phyloP scores from a whole-genome alignment of 2,797 vertebrate genomes.

The Zonotrichia albicollis region DNA sequence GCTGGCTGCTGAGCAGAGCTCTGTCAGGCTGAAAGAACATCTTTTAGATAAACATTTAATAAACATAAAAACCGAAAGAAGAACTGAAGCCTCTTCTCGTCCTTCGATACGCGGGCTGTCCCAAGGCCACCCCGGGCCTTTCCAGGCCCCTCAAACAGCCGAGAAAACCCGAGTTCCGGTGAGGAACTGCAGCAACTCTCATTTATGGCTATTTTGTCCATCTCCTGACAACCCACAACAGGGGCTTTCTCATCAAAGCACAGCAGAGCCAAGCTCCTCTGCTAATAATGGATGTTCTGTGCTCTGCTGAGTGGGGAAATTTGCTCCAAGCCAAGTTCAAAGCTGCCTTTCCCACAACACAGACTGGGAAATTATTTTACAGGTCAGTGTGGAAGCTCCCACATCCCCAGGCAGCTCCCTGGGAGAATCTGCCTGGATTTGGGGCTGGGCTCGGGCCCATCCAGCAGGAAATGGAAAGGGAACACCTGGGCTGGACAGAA shows the following conservation, averaged over 20 bases:
- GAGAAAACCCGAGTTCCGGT: too few relatives aligned
- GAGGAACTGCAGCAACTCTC: neutral
- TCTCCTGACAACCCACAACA: neutral
- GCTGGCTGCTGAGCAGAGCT: too few relatives aligned
- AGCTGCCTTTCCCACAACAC: neutral
- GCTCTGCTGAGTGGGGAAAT: neutral
- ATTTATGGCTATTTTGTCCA: neutral
- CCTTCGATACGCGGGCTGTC: too few relatives aligned
- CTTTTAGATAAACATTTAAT: too few relatives aligned
- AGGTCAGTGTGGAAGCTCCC: neutral
- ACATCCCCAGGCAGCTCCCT: neutral
- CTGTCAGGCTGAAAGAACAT: too few relatives aligned
- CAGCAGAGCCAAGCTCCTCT: neutral
- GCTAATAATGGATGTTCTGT: neutral
- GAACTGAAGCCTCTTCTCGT: too few relatives aligned
- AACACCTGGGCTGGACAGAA: neutral
- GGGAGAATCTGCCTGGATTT: neutral
- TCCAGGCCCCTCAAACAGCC: too few relatives aligned
- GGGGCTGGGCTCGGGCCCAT: accelerated
- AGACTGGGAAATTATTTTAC: neutral
- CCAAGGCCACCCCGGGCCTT: too few relatives aligned
- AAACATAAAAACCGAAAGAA: too few relatives aligned
- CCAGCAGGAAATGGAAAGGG: neutral
- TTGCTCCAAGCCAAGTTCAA: neutral
- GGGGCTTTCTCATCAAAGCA: neutral